Evolutionary conservation across 2,113 vertebrate genomes (phyloP).

Genomic region (Myrmecobius fasciatus): DNA sequence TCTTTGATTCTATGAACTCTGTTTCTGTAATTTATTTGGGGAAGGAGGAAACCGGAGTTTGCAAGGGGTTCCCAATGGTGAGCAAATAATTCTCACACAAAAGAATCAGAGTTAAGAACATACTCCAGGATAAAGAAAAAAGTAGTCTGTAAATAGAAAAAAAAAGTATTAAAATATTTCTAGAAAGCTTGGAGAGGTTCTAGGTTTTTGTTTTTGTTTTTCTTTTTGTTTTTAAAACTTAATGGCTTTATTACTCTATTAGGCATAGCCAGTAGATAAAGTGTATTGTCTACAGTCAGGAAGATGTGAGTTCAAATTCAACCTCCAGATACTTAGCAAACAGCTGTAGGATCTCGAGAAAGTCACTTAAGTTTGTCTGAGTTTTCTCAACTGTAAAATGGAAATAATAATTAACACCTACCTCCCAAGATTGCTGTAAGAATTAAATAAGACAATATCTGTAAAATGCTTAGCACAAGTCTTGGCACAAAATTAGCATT

Average conservation of each 20-base stretch:
- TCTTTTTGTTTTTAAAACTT: no score
- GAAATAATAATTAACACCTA: background rate
- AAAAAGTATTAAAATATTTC: slow-evolving; percentile 45
- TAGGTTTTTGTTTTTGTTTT: no score
- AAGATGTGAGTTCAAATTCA: background rate
- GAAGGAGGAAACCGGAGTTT: background rate
- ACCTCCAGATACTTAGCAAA: background rate
- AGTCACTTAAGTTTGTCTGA: background rate
- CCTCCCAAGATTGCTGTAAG: background rate
- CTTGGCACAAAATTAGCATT: background rate
- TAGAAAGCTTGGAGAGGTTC: slow-evolving; percentile 18
- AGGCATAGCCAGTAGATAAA: background rate
- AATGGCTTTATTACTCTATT: background rate
- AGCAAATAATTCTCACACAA: background rate
- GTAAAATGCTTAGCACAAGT: background rate
- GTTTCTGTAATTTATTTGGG: background rate
- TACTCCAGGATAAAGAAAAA: slow-evolving; percentile 32
- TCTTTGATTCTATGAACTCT: background rate
- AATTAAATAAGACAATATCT: background rate
- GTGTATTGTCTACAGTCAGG: background rate
- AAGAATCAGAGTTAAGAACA: slow-evolving; percentile 18
- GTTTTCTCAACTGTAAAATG: background rate
- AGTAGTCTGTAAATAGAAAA: slow-evolving; percentile 5
- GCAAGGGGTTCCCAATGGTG: background rate
- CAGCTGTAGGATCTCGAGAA: background rate